Evolutionary conservation across 1,140 invertebrate species (phyloP).

Genomic region (Cyclargus thomasi): DNA sequence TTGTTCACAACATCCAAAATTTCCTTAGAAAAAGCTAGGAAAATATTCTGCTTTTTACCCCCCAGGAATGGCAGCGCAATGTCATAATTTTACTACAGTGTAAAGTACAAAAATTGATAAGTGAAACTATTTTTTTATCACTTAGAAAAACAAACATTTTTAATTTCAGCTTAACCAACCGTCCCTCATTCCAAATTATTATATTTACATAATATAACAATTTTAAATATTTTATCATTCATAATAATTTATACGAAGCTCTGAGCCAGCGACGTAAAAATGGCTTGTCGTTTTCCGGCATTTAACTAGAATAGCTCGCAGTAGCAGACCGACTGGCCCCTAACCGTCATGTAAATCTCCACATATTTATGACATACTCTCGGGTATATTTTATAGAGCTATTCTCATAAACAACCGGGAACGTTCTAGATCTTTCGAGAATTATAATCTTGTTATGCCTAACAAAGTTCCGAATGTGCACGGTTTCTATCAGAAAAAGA

Average conservation of each 20-base stretch:
- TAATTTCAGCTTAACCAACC: too few species aligned
- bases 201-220: neutral
- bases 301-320: conserved; percentile 8
- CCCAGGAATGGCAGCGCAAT: too few species aligned
- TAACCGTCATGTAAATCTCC: conserved; percentile 8
- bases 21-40: too few species aligned
- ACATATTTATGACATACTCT: conserved; percentile 10
- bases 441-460: neutral
- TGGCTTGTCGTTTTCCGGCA: neutral
- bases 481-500: too few species aligned
- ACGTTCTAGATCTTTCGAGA: conserved; percentile 4
- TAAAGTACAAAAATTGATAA: too few species aligned
- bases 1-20: too few species aligned
- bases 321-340: neutral
- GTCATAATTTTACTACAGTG: too few species aligned
- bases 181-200: too few species aligned
- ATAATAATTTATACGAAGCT: neutral
- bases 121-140: too few species aligned
- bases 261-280: conserved; percentile 7
- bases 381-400: conserved; percentile 12
- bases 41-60: too few species aligned
- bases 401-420: conserved; percentile 3
- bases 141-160: too few species aligned
- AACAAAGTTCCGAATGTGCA: neutral
- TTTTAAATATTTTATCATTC: neutral